Conservation (phyloP, 2,888 invertebrate species). For the Synergus itoensis region DNA sequence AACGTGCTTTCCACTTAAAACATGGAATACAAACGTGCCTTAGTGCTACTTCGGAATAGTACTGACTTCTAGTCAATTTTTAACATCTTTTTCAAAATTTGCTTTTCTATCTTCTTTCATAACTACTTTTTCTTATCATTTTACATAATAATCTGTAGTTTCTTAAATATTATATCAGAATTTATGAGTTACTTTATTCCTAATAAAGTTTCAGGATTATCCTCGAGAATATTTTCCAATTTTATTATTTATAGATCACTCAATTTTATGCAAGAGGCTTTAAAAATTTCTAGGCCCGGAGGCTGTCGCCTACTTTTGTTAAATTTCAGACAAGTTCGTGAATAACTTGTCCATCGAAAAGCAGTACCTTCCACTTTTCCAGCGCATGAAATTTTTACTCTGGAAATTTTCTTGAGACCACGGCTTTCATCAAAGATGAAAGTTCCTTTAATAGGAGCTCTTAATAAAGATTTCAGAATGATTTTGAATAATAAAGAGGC, state of each 20-base stretch:
- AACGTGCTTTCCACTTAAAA: not conserved
- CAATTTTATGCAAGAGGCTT: constrained; percentile 8
- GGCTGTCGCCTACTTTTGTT: constrained; percentile 13
- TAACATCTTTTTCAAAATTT: not conserved
- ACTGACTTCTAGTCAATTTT: not conserved
- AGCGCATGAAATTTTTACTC: not conserved
- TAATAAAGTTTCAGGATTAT: no score
- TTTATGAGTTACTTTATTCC: no score
- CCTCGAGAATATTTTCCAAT: no score
- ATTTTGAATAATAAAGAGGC: no score
- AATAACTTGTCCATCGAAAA: constrained; percentile 24
- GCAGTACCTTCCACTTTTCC: not conserved
- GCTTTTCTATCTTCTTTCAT: not conserved
- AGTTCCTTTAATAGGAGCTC: not conserved
- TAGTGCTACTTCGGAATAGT: not conserved
- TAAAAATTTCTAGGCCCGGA: constrained; percentile 1
- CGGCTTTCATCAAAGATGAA: not conserved
- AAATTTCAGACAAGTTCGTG: constrained; percentile 30
- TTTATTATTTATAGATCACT: not conserved
- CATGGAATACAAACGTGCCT: not conserved
- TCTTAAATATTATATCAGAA: no score
- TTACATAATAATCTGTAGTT: no score
- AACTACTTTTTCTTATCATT: not conserved
- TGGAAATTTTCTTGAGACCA: not conserved
- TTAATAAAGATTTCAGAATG: no score